Base-by-base conservation (phyloP, 2,888 invertebrate genomes). In the Sthenelais limicola region DNA sequence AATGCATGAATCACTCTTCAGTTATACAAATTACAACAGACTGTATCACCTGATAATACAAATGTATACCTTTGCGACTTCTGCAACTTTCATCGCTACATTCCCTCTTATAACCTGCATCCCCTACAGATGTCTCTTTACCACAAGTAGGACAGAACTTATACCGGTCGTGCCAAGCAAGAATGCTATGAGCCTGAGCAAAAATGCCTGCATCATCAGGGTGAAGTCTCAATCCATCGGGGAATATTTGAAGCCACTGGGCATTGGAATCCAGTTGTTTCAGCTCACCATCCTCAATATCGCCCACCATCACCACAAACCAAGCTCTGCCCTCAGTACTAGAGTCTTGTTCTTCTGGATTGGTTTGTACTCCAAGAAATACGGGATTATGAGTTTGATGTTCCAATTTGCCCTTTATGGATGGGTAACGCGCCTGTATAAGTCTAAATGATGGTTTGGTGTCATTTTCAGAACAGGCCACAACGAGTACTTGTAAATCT, bases 101-200 rank as follows among this genome's bases (percentile, higher is more conserved):
- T 0, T 71, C 72, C 62, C 85, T 77, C 76, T 87, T 87, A 78
- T 84, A 84, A 0, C 87, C 87, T 1, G 82, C 85, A 49, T 87
- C 84, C 24, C 80, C 80, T 32, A 84, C 71, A 15, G 71, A 72
- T 33, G 88, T 83, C 12, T 79, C 74, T 21, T 82, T 79, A 3
- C 88, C 88, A 80, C 89, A 89, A 1, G 87, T 86, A 3, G 89
- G 86, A 81, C 89, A 89, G 74, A 86, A 87, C 52, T 82, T 78
- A 77, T 88, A 88, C 0, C 85, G 82, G 47, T 85, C 83, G 73
- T 88, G 84, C 89, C 89, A 89, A 21, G 85, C 85, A 56, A 89
- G 76, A 54, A 89, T 79, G 0, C 86, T 83, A 43, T 85, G 77
- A 3, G 88, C 87, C 74, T 88, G 87, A 26, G 87, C 87, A 76